A percentile compares a stretch with the other conserved stretches of the same genome.
phyloP scores from a whole-genome alignment of 2,888 invertebrate genomes.

The Temnothorax unifasciatus region DNA sequence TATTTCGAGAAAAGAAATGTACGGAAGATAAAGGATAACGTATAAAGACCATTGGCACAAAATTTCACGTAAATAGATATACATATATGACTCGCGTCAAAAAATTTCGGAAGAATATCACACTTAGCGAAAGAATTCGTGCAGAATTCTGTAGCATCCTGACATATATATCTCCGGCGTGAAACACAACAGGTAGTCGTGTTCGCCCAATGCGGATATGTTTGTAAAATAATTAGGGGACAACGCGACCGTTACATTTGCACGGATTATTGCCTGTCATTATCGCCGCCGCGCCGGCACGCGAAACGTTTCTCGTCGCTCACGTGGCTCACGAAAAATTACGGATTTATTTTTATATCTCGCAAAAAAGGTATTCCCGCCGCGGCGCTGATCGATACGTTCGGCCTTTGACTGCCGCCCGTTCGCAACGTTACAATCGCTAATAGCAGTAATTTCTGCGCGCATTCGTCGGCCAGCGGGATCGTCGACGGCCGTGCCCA shows the following conservation, averaged over 20 bases:
- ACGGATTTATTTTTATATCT: slow-evolving; percentile 71
- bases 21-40: background rate
- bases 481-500: slow-evolving; percentile 68
- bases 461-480: slow-evolving; percentile 61
- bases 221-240: slow-evolving; percentile 62
- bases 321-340: slow-evolving; percentile 58
- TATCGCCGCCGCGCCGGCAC: slow-evolving; percentile 56
- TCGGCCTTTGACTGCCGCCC: slow-evolving; percentile 67
- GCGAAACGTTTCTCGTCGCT: slow-evolving; percentile 67
- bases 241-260: slow-evolving; percentile 68
- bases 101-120: background rate
- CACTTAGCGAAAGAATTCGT: background rate
- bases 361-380: slow-evolving; percentile 66
- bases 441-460: slow-evolving; percentile 75
- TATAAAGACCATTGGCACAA: background rate
- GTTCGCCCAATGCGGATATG: slow-evolving; percentile 9
- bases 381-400: slow-evolving; percentile 67
- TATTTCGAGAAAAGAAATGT: background rate
- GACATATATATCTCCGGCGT: background rate
- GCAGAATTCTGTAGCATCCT: background rate
- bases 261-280: slow-evolving; percentile 65
- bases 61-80: background rate
- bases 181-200: slow-evolving; percentile 26
- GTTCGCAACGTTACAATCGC: slow-evolving; percentile 75
- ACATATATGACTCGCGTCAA: background rate